Evolutionary conservation across 2,888 invertebrate genomes (phyloP).

Genomic region (Unio delphinus): DNA sequence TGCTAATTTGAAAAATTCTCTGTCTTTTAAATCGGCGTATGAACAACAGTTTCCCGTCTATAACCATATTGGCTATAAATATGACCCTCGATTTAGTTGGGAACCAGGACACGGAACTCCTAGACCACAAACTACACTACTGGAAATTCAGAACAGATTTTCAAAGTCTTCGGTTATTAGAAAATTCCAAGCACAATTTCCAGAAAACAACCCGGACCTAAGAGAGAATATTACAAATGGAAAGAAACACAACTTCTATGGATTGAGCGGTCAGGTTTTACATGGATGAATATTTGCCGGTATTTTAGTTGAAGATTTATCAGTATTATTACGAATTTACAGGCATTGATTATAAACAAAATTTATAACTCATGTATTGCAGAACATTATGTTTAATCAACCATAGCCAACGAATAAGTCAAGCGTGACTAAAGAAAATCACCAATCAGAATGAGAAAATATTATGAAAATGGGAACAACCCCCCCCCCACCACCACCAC

Average conservation of each 20-base stretch:
- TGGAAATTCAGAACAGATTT: slow-evolving; percentile 64
- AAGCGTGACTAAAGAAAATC: no score
- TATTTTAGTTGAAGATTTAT: background rate
- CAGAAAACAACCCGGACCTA: slow-evolving; percentile 65
- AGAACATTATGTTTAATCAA: no score
- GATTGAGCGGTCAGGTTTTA: slow-evolving; percentile 63
- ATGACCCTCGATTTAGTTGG: slow-evolving; percentile 61
- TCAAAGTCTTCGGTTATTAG: slow-evolving; percentile 53
- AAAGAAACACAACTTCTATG: slow-evolving; percentile 64
- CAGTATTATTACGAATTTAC: no score
- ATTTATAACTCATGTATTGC: no score
- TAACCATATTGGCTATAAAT: slow-evolving; percentile 51
- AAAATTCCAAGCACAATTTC: slow-evolving; percentile 60
- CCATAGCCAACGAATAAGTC: no score
- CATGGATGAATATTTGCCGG: slow-evolving; percentile 45
- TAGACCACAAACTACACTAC: slow-evolving; percentile 60
- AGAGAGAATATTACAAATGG: slow-evolving; percentile 60
- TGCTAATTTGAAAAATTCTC: slow-evolving; percentile 37
- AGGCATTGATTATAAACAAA: no score
- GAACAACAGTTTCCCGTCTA: slow-evolving; percentile 53
- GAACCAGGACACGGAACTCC: slow-evolving; percentile 56
- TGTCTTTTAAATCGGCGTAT: slow-evolving; percentile 46
- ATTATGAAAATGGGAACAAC: no score
- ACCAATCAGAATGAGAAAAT: no score
- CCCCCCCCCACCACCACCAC: no score